Evolutionary conservation across 2,113 vertebrate species (phyloP).

Genomic region (Gobiocypris rarus): DNA sequence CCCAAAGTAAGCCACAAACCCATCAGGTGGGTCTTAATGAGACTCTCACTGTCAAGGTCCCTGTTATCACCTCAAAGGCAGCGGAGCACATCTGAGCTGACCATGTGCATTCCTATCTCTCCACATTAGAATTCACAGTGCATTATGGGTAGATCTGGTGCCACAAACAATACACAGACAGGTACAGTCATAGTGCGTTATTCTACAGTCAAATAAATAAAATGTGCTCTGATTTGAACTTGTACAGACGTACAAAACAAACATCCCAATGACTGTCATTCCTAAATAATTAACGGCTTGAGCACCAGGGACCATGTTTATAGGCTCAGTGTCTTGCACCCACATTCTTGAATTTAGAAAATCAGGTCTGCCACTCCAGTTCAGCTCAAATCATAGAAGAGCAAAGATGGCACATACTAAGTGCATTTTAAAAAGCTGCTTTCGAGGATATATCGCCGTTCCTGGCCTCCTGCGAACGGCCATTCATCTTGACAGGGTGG

Average conservation of each 20-base stretch:
- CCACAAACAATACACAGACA: constrained; percentile 1
- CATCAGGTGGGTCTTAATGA: constrained; percentile 23
- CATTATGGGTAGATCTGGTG: constrained; percentile 9
- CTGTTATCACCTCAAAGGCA: constrained; percentile 25
- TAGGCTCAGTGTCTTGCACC: neutral
- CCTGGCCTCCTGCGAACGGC: constrained; percentile 33
- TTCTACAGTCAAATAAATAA: neutral
- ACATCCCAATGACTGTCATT: neutral
- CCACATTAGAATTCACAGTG: neutral
- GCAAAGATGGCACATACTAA: constrained; percentile 5
- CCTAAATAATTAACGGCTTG: constrained; percentile 3
- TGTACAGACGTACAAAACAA: constrained; percentile 15
- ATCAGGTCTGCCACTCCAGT: neutral
- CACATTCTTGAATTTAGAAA: constrained; percentile 12
- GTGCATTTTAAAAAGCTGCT: constrained; percentile 35
- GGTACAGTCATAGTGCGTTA: neutral
- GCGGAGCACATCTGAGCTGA: neutral
- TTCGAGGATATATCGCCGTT: neutral
- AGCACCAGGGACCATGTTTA: neutral
- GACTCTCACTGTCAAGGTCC: constrained; percentile 27
- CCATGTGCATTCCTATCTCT: constrained; percentile 14
- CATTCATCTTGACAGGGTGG: constrained; percentile 53
- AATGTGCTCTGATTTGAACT: neutral
- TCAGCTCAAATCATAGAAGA: neutral
- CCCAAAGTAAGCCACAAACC: neutral